Percentiles rank a stretch among this genome's conserved stretches.
These are phyloP conservation scores for Sminthurides bifidus DNA, from an alignment of 1,140 invertebrate species.

Conservation along the genomic window DNA sequence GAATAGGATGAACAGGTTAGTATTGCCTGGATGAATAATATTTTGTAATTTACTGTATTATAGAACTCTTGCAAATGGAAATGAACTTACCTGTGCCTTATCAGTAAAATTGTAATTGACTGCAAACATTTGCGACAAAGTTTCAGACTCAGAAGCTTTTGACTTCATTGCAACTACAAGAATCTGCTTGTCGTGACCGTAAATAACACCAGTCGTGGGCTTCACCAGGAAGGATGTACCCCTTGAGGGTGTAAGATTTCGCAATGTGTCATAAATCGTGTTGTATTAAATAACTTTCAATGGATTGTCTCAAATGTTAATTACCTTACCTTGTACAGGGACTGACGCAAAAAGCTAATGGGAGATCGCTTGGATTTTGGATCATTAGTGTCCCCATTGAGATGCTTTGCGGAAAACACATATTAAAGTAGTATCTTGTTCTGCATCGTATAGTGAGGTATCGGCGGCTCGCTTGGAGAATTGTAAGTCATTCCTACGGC, in stretches of 20 bases:
- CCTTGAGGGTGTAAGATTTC: too few relatives aligned
- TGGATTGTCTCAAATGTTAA: too few relatives aligned
- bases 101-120: slow-evolving; percentile 7
- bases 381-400: slow-evolving; percentile 11
- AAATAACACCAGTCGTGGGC: slow-evolving; percentile 6
- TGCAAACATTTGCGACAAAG: not conserved
- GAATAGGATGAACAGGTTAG: too few relatives aligned
- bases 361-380: slow-evolving; percentile 13
- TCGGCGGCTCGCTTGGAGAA: not conserved
- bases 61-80: too few relatives aligned
- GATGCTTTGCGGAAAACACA: not conserved
- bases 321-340: slow-evolving; percentile 4
- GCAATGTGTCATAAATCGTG: too few relatives aligned
- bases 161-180: slow-evolving; percentile 3
- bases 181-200: slow-evolving; percentile 8
- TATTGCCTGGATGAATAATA: too few relatives aligned
- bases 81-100: not conserved
- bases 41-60: too few relatives aligned
- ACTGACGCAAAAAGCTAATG: not conserved
- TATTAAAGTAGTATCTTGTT: too few relatives aligned
- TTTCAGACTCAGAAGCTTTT: not conserved
- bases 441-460: slow-evolving; percentile 8
- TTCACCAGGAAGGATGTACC: too few relatives aligned
- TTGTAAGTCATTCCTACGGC: slow-evolving; percentile 7
- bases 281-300: too few relatives aligned